Evolutionary conservation across 2,888 invertebrate species (phyloP), one percentile per base, ranked within the genome.

Genomic region (Coecobrya sp.): DNA sequence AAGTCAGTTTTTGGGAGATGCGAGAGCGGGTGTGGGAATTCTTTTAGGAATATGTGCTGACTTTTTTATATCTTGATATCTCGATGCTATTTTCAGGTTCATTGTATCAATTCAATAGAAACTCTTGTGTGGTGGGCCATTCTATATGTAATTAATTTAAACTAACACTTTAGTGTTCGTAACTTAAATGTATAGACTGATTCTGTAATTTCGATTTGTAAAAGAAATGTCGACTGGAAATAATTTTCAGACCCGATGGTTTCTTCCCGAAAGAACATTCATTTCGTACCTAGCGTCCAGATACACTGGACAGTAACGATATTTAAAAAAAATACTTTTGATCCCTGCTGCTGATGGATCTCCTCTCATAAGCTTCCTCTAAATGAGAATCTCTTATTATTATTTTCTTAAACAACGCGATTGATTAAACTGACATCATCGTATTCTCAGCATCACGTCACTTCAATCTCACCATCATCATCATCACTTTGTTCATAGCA

Each of bases 391-490:
- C 22, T 59, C 49, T 10, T 49, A 3, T 10, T 49, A 49, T 49
- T 49, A 49, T 59, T 22, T 19, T 59, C 59, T 59, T 59, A 59
- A 59, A 68, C 30, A 68, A 68, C 27, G 30, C 68, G 68, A 68
- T 68, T 68, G 68, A 68, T 68, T 68, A 68, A 68, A 68, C 68
- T 68, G 68, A 68, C 68, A 68, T 68, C 68, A 68, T 68, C 65
- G 65, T 65, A 27, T 65, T 68, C 68, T 68, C 68, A 68, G 30
- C 68, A 36, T 36, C 30, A 36, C 68, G 36, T 68, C 68, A 68
- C 68, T 30, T 68, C 30, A 68, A 68, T 68, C 68, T 68, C 68
- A 25, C 19, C 62, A 62, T 62, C 62, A 22, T 22, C 22, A 62
- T 25, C 25, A n/a, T n/a, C 59, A 59, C 36, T 76, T n/a, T 76